Evolutionary conservation across 2,113 vertebrate genomes (phyloP).

Genomic region (Rhea pennata): DNA sequence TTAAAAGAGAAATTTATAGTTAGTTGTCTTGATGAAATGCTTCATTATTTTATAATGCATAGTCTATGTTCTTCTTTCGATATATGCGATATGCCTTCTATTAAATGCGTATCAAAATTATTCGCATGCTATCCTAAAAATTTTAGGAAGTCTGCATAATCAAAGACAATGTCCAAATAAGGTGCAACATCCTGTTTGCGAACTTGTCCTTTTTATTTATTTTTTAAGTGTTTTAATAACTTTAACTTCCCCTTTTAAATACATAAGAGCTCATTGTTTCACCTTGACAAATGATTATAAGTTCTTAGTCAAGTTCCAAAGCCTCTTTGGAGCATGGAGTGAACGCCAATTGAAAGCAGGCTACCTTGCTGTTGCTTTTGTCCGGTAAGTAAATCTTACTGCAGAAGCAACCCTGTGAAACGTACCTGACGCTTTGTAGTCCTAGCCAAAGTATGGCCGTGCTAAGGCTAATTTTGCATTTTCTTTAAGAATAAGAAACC

Average conservation of each 20-base stretch:
- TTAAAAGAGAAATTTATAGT: background rate
- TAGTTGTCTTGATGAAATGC: background rate
- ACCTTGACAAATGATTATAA: background rate
- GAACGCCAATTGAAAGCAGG: background rate
- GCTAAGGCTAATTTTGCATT: background rate
- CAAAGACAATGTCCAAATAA: background rate
- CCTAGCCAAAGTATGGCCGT: no score
- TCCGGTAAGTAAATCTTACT: background rate
- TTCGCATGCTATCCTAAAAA: background rate
- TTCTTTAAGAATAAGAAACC: background rate
- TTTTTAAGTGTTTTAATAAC: background rate
- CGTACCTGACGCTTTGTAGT: background rate
- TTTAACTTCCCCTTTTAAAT: background rate
- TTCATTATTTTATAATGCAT: background rate
- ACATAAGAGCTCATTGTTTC: background rate
- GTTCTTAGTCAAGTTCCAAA: background rate
- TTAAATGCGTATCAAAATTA: background rate
- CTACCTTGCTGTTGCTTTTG: background rate
- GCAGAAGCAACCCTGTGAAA: background rate
- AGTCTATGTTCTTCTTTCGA: background rate
- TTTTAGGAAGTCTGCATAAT: background rate
- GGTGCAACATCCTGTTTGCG: background rate
- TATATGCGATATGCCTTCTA: background rate
- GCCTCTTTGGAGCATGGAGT: background rate
- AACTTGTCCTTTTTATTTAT: background rate